Evolutionary conservation across 64 coral and sea anemone genomes (phyloP).

Genomic region (Montipora foliosa): DNA sequence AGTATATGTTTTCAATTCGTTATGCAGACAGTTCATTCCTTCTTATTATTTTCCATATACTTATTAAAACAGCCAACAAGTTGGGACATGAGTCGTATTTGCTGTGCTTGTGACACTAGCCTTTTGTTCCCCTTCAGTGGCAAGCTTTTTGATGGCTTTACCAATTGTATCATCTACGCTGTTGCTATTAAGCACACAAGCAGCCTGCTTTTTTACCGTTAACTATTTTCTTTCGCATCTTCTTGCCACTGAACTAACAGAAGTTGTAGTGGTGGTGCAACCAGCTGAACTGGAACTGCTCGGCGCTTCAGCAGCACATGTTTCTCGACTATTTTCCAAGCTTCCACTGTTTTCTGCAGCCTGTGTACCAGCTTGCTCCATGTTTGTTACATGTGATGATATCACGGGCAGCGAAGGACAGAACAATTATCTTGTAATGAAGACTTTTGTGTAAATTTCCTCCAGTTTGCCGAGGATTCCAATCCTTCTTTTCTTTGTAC

Average conservation of each 20-base stretch:
- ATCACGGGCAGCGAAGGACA: slow-evolving; percentile 30
- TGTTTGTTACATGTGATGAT: slow-evolving; percentile 38
- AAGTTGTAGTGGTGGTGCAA: no score
- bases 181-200: not conserved
- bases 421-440: slow-evolving; percentile 47
- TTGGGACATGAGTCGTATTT: no score
- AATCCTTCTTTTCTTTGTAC: slow-evolving; percentile 54
- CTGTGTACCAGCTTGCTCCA: no score
- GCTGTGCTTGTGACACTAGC: no score
- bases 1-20: not conserved
- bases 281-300: no score
- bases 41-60: no score
- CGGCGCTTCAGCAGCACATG: no score
- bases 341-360: no score
- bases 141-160: not conserved
- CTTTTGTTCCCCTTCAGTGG: no score
- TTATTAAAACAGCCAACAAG: no score
- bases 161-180: not conserved
- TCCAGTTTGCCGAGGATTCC: slow-evolving; percentile 54
- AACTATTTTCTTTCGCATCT: slow-evolving; percentile 33
- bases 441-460: slow-evolving; percentile 56
- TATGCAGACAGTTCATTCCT: not conserved
- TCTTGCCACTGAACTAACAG: not conserved
- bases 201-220: not conserved
- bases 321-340: no score